phyloP scores from a whole-genome alignment of 2,888 invertebrate species.

The Nephrocerus scutellatus region DNA sequence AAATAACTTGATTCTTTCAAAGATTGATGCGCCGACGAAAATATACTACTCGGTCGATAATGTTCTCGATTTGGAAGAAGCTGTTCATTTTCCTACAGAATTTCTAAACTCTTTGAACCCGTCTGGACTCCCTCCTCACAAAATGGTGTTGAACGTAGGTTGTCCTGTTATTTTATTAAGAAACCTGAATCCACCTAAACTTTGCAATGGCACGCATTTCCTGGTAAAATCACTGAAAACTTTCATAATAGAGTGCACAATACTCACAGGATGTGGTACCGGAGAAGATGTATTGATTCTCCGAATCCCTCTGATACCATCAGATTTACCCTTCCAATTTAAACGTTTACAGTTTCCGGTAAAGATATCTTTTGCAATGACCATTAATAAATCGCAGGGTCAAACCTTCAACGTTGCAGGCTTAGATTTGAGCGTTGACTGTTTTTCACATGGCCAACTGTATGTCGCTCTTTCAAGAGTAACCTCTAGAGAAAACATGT shows the following conservation, averaged over 20 bases:
- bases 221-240: conserved; percentile 5
- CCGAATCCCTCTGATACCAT: conserved; percentile 35
- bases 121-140: conserved; percentile 5
- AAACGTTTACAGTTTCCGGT: conserved; percentile 34
- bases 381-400: conserved; percentile 36
- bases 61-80: conserved; percentile 15
- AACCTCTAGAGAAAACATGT: too few relatives aligned
- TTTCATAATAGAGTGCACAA: conserved; percentile 10
- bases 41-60: conserved; percentile 24
- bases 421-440: conserved; percentile 27
- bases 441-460: conserved; percentile 22
- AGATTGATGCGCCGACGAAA: conserved; percentile 19
- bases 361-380: conserved; percentile 31
- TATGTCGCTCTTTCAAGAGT: conserved; percentile 34
- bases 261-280: conserved; percentile 9
- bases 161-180: conserved; percentile 7
- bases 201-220: conserved; percentile 16
- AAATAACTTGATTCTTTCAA: conserved; percentile 22
- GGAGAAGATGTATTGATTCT: conserved; percentile 26
- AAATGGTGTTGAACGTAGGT: conserved; percentile 12
- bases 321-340: conserved; percentile 31
- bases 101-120: conserved; percentile 25
- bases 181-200: conserved; percentile 12
- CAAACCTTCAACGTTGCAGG: conserved; percentile 29
- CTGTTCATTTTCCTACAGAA: conserved; percentile 23